Conservation (phyloP, 2,888 invertebrate genomes). For the Temnothorax rugatulus region DNA sequence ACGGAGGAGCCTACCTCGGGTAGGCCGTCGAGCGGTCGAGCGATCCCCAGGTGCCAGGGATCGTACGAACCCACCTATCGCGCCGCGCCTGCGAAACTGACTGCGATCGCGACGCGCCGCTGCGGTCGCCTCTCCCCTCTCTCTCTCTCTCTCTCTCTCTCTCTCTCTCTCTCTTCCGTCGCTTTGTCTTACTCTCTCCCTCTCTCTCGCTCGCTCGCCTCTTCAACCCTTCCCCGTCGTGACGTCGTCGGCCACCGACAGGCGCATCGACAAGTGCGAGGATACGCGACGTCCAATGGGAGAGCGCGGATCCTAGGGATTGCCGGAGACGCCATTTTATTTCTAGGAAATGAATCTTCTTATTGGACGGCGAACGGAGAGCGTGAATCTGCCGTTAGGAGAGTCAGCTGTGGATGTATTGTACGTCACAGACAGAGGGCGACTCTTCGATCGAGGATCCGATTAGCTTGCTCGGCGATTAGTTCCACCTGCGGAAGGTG, state of each 20-base stretch:
- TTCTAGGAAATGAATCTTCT: not conserved
- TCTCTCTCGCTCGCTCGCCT: not conserved
- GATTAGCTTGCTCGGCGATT: not conserved
- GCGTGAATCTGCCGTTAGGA: not conserved
- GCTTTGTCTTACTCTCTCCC: not conserved
- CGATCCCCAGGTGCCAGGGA: not conserved
- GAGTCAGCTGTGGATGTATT: not conserved
- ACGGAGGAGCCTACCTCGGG: not conserved
- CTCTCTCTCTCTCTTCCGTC: not conserved
- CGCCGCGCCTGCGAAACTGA: constrained; percentile 71
- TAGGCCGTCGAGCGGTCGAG: constrained; percentile 4
- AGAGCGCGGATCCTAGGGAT: not conserved
- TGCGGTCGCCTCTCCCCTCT: not conserved
- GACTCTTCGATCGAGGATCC: not conserved
- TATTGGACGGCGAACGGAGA: not conserved
- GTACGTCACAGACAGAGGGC: not conserved
- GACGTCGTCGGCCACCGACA: not conserved
- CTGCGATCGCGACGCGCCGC: constrained; percentile 40
- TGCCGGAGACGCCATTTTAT: not conserved
- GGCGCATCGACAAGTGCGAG: not conserved
- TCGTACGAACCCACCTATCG: constrained; percentile 40
- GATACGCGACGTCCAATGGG: not conserved
- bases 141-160: not conserved
- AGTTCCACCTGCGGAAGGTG: not conserved
- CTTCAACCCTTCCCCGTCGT: not conserved